Conservation (phyloP, 2,888 invertebrate species). For the Seira sanloemensis region DNA sequence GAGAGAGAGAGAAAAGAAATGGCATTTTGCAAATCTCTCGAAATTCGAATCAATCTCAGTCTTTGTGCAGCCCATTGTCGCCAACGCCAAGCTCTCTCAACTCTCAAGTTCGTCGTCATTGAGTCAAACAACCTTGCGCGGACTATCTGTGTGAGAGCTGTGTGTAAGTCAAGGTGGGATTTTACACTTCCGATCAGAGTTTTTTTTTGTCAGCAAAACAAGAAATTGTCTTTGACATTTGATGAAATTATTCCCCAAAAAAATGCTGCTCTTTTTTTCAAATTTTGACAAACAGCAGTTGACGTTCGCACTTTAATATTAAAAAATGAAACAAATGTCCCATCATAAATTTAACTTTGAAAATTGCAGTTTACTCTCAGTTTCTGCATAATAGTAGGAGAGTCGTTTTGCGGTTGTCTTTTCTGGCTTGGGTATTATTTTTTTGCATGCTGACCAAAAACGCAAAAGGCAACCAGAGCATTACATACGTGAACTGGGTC, state of each 20-base stretch:
- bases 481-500: constrained; percentile 60
- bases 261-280: no score
- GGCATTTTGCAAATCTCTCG: background rate
- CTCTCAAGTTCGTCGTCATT: background rate
- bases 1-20: no score
- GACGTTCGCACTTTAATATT: no score
- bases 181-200: background rate
- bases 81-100: no score
- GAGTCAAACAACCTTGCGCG: background rate
- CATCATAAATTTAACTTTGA: no score
- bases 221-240: no score
- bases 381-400: no score
- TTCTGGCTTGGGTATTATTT: no score
- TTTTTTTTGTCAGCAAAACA: no score
- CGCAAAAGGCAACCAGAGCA: constrained; percentile 59
- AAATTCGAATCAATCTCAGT: background rate
- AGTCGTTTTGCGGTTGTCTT: no score
- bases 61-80: background rate
- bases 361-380: background rate
- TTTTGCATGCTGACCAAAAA: constrained; percentile 40
- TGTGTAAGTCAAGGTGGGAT: background rate
- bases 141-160: background rate
- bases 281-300: no score
- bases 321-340: background rate
- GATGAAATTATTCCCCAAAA: no score